phyloP scores from a whole-genome alignment of 2,888 invertebrate species.

The Cheilosia scutellata region DNA sequence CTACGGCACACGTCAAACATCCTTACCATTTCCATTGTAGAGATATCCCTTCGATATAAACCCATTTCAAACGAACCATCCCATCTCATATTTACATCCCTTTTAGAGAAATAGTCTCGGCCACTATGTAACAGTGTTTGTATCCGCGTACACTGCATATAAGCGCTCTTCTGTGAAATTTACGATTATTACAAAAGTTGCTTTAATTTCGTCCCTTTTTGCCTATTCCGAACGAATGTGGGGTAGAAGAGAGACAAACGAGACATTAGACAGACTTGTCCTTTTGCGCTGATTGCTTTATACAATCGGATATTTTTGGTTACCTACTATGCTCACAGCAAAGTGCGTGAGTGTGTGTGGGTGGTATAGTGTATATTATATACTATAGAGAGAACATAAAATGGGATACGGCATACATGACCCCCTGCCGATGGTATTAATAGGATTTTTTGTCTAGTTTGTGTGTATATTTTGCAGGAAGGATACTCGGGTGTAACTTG shows the following conservation, averaged over 20 bases:
- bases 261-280: not conserved
- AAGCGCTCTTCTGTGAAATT: not conserved
- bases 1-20: no score
- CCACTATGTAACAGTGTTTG: not conserved
- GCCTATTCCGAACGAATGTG: not conserved
- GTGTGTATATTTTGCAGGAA: not conserved
- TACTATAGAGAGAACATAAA: not conserved
- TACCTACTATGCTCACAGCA: not conserved
- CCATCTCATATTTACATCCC: not conserved
- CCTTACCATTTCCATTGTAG: no score
- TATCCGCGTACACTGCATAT: not conserved
- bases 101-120: not conserved
- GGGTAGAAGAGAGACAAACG: not conserved
- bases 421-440: not conserved
- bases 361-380: not conserved
- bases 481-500: not conserved
- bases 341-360: not conserved
- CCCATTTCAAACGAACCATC: no score
- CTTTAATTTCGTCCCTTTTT: not conserved
- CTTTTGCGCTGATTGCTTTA: not conserved
- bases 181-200: constrained; percentile 4
- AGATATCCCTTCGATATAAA: no score
- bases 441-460: constrained; percentile 1
- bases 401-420: no score
- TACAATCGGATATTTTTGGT: not conserved